Base-by-base conservation (phyloP, 2,888 invertebrate genomes). In the Carcina quercana region DNA sequence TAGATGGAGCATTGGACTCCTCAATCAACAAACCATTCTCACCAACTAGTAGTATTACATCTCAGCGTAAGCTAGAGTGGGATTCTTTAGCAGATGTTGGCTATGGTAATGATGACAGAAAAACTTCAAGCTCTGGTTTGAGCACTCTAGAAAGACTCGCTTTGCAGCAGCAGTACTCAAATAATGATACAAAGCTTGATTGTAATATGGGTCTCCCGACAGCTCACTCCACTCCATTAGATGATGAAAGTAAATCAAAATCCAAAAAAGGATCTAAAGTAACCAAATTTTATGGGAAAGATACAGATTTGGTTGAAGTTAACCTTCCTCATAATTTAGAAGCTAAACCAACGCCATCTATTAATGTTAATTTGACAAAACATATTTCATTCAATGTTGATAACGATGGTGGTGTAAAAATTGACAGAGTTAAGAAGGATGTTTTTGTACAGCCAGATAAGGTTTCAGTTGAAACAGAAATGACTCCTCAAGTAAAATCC, bases 51-150 rank as follows among this genome's bases (percentile, higher is more conserved):
- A 91, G 91, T 55, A 70, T 90, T 0, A 88, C 91, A 30, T 91
- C 92, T 1, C 89, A 88, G 53, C 87, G 90, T 30, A 91, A 90
- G 41, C 72, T 95, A 2, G 95, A 95, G 75, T 95, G 95, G 95
- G 95, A 95, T 61, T 94, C 92, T 20, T 88, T 94, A 13, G 95
- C 92, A 1, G 95, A 95, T 74, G 92, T 95, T 25, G 95, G 95
- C 0, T 95, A 94, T 65, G 86, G 72, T 15, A 87, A 89, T 47
- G 84, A 86, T 42, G 86, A 85, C 10, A 73, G 80, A 14, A 86
- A 86, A 42, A 73, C 72, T 13, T 75, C 80, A 5, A 73, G 66
- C 3, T 79, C 80, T 7, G 71, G 73, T 37, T 60, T 89, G 10
- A 88, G 89, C 47, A 89, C 89, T 2, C 68, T 89, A 43, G 89